phyloP scores from a whole-genome alignment of 2,113 vertebrate genomes.

The Calyptommatus sinebrachiatus region DNA sequence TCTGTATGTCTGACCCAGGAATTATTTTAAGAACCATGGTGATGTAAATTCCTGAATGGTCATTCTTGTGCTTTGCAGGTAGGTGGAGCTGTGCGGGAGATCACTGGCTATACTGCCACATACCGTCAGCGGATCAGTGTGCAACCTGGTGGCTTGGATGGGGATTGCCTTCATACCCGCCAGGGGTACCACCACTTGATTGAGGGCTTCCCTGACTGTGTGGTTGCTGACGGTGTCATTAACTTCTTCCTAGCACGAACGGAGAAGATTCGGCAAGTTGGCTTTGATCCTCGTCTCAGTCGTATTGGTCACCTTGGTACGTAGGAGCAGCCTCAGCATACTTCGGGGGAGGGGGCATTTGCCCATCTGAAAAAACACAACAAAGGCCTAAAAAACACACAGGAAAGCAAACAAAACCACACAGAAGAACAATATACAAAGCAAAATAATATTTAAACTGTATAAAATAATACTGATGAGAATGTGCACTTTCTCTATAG shows the following conservation, averaged over 20 bases:
- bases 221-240: constrained; percentile 85
- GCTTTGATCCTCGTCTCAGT: constrained; percentile 84
- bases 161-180: constrained; percentile 79
- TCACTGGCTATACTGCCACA: constrained; percentile 80
- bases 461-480: too few species aligned
- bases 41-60: neutral
- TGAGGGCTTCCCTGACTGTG: constrained; percentile 82
- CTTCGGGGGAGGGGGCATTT: neutral
- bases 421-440: too few species aligned
- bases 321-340: constrained; percentile 9
- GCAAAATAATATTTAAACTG: too few species aligned
- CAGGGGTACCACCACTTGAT: constrained; percentile 81
- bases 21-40: neutral
- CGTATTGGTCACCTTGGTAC: constrained; percentile 83
- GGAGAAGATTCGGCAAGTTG: constrained; percentile 80
- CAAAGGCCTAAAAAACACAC: too few species aligned
- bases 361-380: neutral
- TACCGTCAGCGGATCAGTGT: constrained; percentile 82
- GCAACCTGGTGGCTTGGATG: constrained; percentile 77
- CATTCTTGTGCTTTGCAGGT: constrained; percentile 69
- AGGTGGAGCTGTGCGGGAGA: constrained; percentile 86
- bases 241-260: constrained; percentile 92
- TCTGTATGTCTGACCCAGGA: neutral
- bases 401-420: too few species aligned
- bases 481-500: too few species aligned